phyloP scores from a whole-genome alignment of 1,140 invertebrate species.

The Agrypnia vestita region DNA sequence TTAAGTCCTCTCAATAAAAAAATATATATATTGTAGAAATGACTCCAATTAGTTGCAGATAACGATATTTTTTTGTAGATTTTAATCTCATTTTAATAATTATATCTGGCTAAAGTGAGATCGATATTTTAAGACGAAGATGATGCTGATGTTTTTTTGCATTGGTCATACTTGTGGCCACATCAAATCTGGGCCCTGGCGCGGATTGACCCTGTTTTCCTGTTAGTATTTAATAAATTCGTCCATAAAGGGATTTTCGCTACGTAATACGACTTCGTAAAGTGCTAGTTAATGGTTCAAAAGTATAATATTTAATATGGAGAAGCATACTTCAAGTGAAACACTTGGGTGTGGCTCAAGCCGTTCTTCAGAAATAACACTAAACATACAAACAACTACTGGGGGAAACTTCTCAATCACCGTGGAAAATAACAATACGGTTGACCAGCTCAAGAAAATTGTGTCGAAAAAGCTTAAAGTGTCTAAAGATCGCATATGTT shows the following conservation, averaged over 20 bases:
- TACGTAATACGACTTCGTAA: constrained; percentile 45
- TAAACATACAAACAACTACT: constrained; percentile 91
- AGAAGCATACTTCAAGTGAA: constrained; percentile 71
- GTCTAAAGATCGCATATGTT: constrained; percentile 91
- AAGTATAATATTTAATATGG: constrained; percentile 63
- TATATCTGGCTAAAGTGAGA: background rate
- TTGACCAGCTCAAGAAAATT: constrained; percentile 91
- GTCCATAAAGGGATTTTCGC: constrained; percentile 46
- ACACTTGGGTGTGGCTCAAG: constrained; percentile 79
- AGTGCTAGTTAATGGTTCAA: constrained; percentile 44
- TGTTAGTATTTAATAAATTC: constrained; percentile 53
- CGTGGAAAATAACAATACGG: constrained; percentile 84
- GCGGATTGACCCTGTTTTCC: constrained; percentile 53
- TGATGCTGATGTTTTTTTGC: constrained; percentile 64
- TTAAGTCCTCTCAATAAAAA: background rate
- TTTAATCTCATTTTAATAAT: too few relatives aligned
- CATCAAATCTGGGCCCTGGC: constrained; percentile 69
- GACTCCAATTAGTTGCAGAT: too few relatives aligned
- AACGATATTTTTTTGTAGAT: too few relatives aligned
- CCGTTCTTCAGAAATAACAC: constrained; percentile 80
- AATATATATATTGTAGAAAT: background rate
- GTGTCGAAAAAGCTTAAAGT: constrained; percentile 94
- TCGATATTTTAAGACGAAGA: background rate
- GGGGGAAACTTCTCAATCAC: constrained; percentile 91
- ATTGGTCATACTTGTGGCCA: constrained; percentile 65